phyloP scores from a whole-genome alignment of 2,888 invertebrate species.

The Brassicogethes aeneus region DNA sequence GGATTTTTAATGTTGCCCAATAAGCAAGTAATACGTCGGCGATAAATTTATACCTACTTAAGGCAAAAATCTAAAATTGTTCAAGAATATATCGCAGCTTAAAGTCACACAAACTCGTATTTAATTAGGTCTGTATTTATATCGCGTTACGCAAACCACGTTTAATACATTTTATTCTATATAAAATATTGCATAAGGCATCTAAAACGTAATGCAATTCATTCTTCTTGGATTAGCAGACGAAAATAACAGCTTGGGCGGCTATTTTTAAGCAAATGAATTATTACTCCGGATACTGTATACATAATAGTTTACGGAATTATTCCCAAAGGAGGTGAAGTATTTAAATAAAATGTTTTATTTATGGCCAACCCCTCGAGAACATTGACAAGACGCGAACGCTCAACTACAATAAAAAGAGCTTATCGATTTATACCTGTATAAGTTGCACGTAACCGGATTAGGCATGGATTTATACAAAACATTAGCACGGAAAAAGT shows the following conservation, averaged over 20 bases:
- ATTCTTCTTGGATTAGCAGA: background rate
- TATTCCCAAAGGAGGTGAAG: background rate
- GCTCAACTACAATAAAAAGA: background rate
- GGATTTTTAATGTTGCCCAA: no score
- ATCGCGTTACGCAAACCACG: no score
- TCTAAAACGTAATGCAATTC: no score
- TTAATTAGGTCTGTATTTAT: no score
- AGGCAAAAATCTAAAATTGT: no score
- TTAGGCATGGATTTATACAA: constrained; percentile 26
- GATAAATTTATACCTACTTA: no score
- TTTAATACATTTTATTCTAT: no score
- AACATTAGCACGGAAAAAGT: constrained; percentile 13
- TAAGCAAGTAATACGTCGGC: no score
- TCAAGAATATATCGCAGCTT: no score
- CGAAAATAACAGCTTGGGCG: background rate
- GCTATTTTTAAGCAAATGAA: background rate
- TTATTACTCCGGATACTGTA: background rate
- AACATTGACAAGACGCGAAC: constrained; percentile 7
- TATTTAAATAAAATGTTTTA: constrained; percentile 11
- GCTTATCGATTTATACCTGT: constrained; percentile 16
- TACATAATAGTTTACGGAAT: background rate
- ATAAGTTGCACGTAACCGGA: constrained; percentile 20
- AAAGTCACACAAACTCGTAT: no score
- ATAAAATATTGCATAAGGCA: no score
- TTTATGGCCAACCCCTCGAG: constrained; percentile 8